phyloP scores from a whole-genome alignment of 2,113 vertebrate genomes.

The Solea senegalensis region DNA sequence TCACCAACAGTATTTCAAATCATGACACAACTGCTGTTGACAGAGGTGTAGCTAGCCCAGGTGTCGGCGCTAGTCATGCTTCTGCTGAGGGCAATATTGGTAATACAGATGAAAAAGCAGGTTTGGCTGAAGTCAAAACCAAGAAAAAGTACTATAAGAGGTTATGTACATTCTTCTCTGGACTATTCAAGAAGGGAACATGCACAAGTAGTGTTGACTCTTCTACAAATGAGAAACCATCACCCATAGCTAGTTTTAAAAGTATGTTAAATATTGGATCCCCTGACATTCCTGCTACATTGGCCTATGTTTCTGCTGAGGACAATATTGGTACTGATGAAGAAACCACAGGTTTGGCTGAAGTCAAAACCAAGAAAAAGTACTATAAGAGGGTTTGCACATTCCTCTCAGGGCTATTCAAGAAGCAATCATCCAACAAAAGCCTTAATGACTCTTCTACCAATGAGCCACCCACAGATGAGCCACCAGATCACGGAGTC shows the following conservation, averaged over 20 bases:
- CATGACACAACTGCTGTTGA: background rate
- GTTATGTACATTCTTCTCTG: background rate
- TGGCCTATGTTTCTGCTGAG: background rate
- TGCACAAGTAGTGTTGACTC: background rate
- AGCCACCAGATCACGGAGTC: background rate
- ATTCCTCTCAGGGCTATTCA: background rate
- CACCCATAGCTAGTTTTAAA: background rate
- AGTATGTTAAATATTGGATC: background rate
- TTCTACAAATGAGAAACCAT: background rate
- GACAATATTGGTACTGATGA: background rate
- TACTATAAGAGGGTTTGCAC: background rate
- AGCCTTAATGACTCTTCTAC: background rate
- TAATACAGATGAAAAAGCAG: background rate
- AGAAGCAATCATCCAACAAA: background rate
- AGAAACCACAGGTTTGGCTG: background rate
- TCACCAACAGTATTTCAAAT: background rate
- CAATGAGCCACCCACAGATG: background rate
- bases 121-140: background rate
- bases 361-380: background rate
- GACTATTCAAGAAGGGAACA: background rate
- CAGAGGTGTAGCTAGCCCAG: too few species aligned
- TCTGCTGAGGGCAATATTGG: background rate
- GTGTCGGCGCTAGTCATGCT: too few species aligned
- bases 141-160: background rate
- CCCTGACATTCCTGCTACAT: background rate